Evolutionary conservation across 2,113 vertebrate species (phyloP), one percentile per base, ranked within the genome.

Genomic region (Cnemophilus loriae): DNA sequence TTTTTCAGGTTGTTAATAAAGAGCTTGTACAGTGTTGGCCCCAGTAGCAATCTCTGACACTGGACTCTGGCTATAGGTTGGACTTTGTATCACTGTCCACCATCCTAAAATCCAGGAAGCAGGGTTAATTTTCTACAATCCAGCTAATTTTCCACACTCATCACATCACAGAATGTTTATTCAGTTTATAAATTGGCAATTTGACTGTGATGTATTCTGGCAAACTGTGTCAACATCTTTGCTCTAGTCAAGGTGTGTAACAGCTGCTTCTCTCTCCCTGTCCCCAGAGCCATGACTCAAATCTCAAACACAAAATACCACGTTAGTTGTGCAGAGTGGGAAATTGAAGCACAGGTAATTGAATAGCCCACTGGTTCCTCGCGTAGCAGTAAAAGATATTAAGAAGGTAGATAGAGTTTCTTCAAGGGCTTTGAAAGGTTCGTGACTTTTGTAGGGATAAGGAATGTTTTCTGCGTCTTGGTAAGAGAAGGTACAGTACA

Each of bases 201-300:
- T 55, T 78, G 14, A 2, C 22, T 67, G 4, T 6, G 20, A 6
- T 16, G 5, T 30, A 12, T 85, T 83, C 23, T 4, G 2, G 12
- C 10, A 65, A 37, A 65, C 6, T 24, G 10, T 42, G 30, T 42
- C 16, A 76, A 79, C 82, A 7, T 22, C 39, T 52, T 60, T 68
- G 11, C 33, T 82, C 7, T 7, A 52, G 32, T 44, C 44, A 68
- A 68, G 15, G 32, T 68, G 3, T 46, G 1, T 42, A 56, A 23
- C 7, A 47, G 9, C 10, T 0, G 0, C 21, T 79, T 6, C 22
- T 63, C 39, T 61, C 2, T 18, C 17, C 9, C 61, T 77, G 19
- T 24, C 27, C 5, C 10, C 15, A 61, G 28, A 73, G 8, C 7
- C 12, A 52, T 1, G 1, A 76, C 50, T 60, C 28, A 71, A 37